Evolutionary conservation across 1,140 invertebrate species (phyloP).

Genomic region (Spodoptera litura): DNA sequence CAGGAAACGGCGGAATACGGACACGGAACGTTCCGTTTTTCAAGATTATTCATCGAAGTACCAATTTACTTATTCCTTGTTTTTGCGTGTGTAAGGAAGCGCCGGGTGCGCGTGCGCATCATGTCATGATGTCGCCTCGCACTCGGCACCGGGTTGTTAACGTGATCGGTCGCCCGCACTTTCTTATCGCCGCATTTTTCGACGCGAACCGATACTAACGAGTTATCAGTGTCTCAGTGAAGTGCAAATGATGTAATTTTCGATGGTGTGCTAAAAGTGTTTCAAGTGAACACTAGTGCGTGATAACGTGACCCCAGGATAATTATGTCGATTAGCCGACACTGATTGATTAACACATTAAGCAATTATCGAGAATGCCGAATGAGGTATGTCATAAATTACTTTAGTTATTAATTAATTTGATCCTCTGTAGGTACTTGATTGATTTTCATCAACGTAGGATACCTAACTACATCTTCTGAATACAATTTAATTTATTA

Average conservation of each 20-base stretch:
- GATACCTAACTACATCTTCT: too few relatives aligned
- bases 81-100: slow-evolving; percentile 35
- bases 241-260: slow-evolving; percentile 34
- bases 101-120: slow-evolving; percentile 32
- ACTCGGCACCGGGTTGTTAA: slow-evolving; percentile 32
- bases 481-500: too few relatives aligned
- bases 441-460: neutral
- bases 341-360: slow-evolving; percentile 42
- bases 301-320: slow-evolving; percentile 42
- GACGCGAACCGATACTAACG: slow-evolving; percentile 9
- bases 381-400: slow-evolving; percentile 56
- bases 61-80: slow-evolving; percentile 6
- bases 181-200: slow-evolving; percentile 21
- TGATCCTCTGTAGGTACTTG: neutral
- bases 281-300: slow-evolving; percentile 29
- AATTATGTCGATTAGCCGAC: slow-evolving; percentile 43
- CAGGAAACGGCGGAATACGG: slow-evolving; percentile 55
- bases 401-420: slow-evolving; percentile 51
- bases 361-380: slow-evolving; percentile 50
- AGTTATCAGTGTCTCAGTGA: slow-evolving; percentile 16
- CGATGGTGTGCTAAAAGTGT: slow-evolving; percentile 23
- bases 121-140: neutral
- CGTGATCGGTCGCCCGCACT: slow-evolving; percentile 31
- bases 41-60: neutral
- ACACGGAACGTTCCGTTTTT: slow-evolving; percentile 59